These are phyloP conservation scores for Nomada fucata DNA, from an alignment of 2,888 invertebrate species.

Conservation along the genomic window DNA sequence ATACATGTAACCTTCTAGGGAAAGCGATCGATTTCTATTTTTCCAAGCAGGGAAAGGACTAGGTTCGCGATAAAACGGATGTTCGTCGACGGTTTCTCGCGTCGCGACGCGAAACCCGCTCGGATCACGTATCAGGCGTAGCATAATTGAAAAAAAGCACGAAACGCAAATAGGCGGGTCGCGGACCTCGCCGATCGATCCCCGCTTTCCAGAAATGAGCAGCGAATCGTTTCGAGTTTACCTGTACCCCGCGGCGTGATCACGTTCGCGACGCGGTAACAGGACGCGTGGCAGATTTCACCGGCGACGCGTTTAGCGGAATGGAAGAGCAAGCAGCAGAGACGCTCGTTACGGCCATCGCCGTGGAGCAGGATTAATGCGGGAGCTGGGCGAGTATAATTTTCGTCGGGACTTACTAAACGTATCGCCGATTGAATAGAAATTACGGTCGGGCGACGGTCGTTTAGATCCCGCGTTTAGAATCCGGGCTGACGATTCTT, in stretches of 20 bases:
- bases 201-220: conserved; percentile 35
- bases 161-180: conserved; percentile 20
- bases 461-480: neutral
- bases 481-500: neutral
- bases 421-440: conserved; percentile 36
- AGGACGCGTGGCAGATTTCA: conserved; percentile 58
- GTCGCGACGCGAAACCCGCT: neutral
- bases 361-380: conserved; percentile 62
- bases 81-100: neutral
- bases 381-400: conserved; percentile 50
- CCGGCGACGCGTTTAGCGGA: conserved; percentile 59
- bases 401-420: conserved; percentile 57
- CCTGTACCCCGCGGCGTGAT: conserved; percentile 59
- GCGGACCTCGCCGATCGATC: conserved; percentile 21
- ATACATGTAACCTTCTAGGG: too few relatives aligned
- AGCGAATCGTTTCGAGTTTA: conserved; percentile 57
- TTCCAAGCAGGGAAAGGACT: neutral
- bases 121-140: neutral
- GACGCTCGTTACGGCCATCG: conserved; percentile 33
- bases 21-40: neutral
- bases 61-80: neutral
- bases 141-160: neutral
- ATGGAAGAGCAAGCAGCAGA: conserved; percentile 67
- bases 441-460: neutral
- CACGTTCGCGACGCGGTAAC: conserved; percentile 51